phyloP scores from a whole-genome alignment of 2,888 invertebrate species.

The Ischnus inquisitorius region DNA sequence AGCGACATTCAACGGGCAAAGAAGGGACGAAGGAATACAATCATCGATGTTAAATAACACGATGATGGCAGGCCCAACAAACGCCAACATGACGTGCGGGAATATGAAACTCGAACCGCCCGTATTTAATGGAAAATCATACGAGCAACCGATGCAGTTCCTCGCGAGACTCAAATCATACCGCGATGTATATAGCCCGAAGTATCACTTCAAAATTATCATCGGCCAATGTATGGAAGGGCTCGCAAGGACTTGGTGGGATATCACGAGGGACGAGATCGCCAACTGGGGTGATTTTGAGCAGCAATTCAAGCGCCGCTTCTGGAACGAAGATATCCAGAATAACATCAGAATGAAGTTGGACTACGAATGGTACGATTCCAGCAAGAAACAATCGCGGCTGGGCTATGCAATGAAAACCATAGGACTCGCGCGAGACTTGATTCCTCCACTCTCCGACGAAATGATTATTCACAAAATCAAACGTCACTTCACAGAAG shows the following conservation, averaged over 20 bases:
- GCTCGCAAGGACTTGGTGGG: neutral
- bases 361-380: no score
- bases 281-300: no score
- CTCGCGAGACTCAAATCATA: neutral
- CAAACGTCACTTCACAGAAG: conserved; percentile 25
- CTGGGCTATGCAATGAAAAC: conserved; percentile 5
- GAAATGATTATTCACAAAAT: conserved; percentile 1
- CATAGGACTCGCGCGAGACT: neutral
- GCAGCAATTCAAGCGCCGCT: no score
- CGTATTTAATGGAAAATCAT: neutral
- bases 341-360: no score
- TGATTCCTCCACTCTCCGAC: neutral
- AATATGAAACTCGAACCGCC: neutral
- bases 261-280: neutral
- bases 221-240: conserved; percentile 10
- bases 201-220: neutral
- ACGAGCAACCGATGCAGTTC: conserved; percentile 1
- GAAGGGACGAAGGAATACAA: no score
- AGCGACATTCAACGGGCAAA: no score
- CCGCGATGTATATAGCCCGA: no score
- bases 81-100: no score
- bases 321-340: no score
- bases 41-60: no score
- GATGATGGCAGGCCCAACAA: no score
- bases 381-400: no score